Percentiles rank a stretch among this genome's conserved stretches.
These are phyloP conservation scores for Pseudopipra pipra DNA, from an alignment of 2,113 vertebrate genomes.

Conservation along the genomic window DNA sequence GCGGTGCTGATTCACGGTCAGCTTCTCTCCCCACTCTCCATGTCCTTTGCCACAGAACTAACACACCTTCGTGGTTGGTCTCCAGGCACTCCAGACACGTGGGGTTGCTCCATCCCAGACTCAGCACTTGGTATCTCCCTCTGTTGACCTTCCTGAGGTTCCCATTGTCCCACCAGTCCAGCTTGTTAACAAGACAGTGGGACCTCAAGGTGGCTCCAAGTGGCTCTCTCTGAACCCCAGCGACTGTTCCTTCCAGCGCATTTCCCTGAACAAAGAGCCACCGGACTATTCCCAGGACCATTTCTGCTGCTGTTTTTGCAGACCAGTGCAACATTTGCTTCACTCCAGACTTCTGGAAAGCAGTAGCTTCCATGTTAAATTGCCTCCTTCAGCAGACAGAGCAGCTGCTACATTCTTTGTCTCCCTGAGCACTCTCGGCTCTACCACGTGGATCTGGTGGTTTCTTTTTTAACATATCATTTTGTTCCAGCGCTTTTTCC, in stretches of 20 bases:
- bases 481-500: constrained; percentile 24
- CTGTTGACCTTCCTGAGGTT: not conserved
- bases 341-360: constrained; percentile 37
- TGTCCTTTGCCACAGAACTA: not conserved
- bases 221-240: not conserved
- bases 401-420: constrained; percentile 52
- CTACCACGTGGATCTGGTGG: not conserved
- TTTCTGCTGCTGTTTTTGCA: constrained; percentile 5
- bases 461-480: not conserved
- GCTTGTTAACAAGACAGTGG: not conserved
- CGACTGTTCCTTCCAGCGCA: fast-evolving
- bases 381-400: constrained; percentile 13
- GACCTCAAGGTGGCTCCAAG: not conserved
- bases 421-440: constrained; percentile 32
- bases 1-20: not conserved
- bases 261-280: not conserved
- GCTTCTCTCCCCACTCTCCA: not conserved
- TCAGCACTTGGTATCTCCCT: not conserved
- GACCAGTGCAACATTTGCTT: not conserved
- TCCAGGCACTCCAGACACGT: not conserved
- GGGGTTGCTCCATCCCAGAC: not conserved
- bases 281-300: not conserved
- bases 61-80: not conserved
- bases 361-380: constrained; percentile 37
- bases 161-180: not conserved